Base-by-base conservation (phyloP, 2,113 vertebrate species). In the Callocephalon fimbriatum region DNA sequence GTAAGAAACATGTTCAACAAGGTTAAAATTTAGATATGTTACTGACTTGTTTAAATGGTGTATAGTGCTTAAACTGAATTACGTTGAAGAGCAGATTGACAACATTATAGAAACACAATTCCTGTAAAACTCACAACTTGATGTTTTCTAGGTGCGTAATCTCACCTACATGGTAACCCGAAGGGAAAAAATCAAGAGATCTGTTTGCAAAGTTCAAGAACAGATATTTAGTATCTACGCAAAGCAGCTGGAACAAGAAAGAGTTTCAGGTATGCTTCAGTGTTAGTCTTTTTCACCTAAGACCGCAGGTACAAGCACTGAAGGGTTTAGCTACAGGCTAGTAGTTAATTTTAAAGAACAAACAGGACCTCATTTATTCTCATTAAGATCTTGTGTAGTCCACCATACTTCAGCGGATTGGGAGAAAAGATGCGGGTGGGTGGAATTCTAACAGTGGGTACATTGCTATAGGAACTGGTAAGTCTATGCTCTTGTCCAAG, bases 141-240 rank as follows among this genome's bases (percentile, higher is more conserved):
- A 25, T 96, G 40, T 95, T 56, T 97, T 97, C 66, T 96, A 99
- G 99, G 99, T 99, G 59, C 99, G 99, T 31, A 99, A 99, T 96
- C 98, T 99, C 96, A 99, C 99, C 74, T 99, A 99, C 98, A 99
- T 99, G 99, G 99, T 99, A 98, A 99, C 99, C 0, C 98, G 99
- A 88, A 98, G 99, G 96, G 99, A 99, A 98, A 99, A 99, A 98
- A 99, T 99, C 95, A 99, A 99, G 97, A 98, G 99, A 42, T 99
- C 99, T 25, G 95, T 99, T 95, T 99, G 99, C 97, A 98, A 96
- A 91, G 98, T 99, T 92, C 99, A 99, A 98, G 99, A 99, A 96
- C 99, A 99, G 98, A 99, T 99, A 97, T 99, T 99, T 98, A 99
- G 98, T 96, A 98, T 98, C 83, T 99, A 99, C 58, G 91, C 98